Conservation (phyloP, 2,797 vertebrate species). For the Sebastes variabilis region DNA sequence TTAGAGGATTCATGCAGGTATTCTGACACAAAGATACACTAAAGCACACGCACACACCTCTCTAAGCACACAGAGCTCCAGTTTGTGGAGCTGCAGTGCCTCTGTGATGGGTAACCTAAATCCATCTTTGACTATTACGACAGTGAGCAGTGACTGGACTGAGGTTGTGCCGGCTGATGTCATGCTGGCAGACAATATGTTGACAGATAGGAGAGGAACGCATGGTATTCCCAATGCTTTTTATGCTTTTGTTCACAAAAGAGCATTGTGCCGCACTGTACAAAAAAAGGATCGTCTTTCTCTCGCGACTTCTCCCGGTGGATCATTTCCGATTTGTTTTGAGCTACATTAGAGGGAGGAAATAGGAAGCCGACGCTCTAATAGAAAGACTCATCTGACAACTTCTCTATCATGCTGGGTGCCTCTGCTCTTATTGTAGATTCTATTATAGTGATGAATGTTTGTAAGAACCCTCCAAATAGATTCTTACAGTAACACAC, state of each 20-base stretch:
- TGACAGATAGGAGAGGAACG: constrained; percentile 15
- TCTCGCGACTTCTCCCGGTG: constrained; percentile 1
- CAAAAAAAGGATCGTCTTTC: constrained; percentile 4
- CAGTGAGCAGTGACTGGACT: constrained; percentile 25
- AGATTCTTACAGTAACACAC: neutral
- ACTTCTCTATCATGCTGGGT: constrained; percentile 4
- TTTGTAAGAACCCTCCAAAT: neutral
- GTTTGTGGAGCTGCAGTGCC: neutral
- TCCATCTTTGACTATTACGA: constrained; percentile 46
- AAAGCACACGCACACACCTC: neutral
- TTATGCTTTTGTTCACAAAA: constrained; percentile 19
- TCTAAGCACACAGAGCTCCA: neutral
- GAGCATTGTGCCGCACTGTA: neutral
- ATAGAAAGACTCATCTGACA: constrained; percentile 21
- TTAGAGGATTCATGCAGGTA: constrained; percentile 41
- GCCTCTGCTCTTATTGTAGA: neutral
- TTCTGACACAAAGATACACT: constrained; percentile 23
- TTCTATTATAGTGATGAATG: constrained; percentile 8
- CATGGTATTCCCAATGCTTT: constrained; percentile 10
- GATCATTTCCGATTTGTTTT: constrained; percentile 23
- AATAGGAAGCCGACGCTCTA: neutral
- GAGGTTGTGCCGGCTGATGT: constrained; percentile 20
- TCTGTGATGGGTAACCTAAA: constrained; percentile 44
- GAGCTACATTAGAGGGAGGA: constrained; percentile 2
- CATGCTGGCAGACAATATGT: constrained; percentile 21